Evolutionary conservation across 2,113 vertebrate genomes (phyloP).

Genomic region (Gopherus flavomarginatus): DNA sequence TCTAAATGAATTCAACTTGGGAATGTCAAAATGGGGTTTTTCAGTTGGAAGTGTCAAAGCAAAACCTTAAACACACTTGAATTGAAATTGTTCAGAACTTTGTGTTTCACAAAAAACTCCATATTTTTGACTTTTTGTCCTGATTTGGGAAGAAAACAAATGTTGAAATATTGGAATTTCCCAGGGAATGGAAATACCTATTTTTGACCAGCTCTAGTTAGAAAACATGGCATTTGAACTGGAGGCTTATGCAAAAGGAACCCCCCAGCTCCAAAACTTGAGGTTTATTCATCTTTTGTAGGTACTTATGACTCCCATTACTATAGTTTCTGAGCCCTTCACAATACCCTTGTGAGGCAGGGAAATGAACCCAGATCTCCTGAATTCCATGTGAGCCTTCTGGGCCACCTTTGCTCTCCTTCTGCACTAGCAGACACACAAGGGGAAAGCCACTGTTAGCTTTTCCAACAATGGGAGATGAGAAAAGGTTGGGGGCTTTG

Average conservation of each 20-base stretch:
- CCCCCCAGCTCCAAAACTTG: not conserved
- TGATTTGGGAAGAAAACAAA: not conserved
- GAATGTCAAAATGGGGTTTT: not conserved
- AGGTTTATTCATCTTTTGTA: not conserved
- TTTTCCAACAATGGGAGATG: accelerated
- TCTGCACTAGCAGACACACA: not conserved
- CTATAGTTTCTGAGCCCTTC: not conserved
- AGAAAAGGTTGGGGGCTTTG: not conserved
- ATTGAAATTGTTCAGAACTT: not conserved
- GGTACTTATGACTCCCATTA: not conserved
- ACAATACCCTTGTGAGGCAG: not conserved
- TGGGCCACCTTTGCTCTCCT: not conserved
- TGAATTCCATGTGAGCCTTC: not conserved
- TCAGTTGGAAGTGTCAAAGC: not conserved
- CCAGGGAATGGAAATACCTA: not conserved
- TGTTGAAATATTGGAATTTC: not conserved
- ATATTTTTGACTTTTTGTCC: not conserved
- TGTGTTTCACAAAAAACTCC: not conserved
- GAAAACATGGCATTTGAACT: not conserved
- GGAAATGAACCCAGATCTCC: not conserved
- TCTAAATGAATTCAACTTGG: not conserved
- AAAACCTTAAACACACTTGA: not conserved
- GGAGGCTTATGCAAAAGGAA: not conserved
- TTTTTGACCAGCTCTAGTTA: not conserved
- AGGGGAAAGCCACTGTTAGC: not conserved